Evolutionary conservation across 1,140 invertebrate genomes (phyloP).

Genomic region (Trissolcus basalis): DNA sequence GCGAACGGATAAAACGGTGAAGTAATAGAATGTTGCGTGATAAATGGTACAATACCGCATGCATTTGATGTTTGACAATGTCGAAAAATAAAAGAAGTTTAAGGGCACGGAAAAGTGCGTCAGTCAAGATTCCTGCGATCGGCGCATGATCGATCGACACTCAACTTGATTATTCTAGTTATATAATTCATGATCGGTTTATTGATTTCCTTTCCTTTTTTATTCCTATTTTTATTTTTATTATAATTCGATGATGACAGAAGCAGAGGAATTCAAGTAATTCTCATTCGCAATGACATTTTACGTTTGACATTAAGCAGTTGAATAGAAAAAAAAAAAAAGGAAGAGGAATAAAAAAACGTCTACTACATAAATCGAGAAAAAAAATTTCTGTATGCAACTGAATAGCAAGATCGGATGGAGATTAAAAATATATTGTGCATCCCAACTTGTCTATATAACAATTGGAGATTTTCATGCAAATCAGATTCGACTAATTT

Average conservation of each 20-base stretch:
- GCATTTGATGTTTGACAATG: conserved; percentile 40
- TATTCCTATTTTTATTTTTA: not conserved
- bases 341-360: too few species aligned
- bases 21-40: conserved; percentile 47
- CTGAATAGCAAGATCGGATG: too few species aligned
- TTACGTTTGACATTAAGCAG: too few species aligned
- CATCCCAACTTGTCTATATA: too few species aligned
- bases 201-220: not conserved
- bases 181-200: conserved; percentile 12
- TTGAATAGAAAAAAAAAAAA: too few species aligned
- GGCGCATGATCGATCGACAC: conserved; percentile 35
- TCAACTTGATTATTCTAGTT: conserved; percentile 5
- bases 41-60: conserved; percentile 39
- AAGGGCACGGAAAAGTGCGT: conserved; percentile 3
- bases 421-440: too few species aligned
- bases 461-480: too few species aligned
- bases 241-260: not conserved
- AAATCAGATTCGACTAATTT: too few species aligned
- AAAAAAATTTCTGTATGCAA: too few species aligned
- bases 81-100: conserved; percentile 10
- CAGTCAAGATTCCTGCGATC: conserved; percentile 15
- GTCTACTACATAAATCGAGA: too few species aligned
- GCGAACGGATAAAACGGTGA: conserved; percentile 31
- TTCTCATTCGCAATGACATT: too few species aligned
- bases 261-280: too few species aligned